phyloP scores from a whole-genome alignment of 2,888 invertebrate species.

The Nephrotoma appendiculata region DNA sequence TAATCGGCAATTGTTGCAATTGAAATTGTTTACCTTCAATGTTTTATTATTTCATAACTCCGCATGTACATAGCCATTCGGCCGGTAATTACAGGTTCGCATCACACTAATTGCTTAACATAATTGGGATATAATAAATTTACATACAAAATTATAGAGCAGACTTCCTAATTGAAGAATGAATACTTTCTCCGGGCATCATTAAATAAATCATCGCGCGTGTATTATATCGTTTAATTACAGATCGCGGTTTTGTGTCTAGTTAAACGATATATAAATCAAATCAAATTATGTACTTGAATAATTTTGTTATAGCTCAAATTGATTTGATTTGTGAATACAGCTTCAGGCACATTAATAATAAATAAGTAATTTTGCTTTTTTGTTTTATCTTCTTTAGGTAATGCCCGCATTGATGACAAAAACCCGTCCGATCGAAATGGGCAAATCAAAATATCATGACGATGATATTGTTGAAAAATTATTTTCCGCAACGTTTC shows the following conservation, averaged over 20 bases:
- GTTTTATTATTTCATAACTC: neutral
- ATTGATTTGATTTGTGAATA: neutral
- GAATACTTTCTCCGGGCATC: neutral
- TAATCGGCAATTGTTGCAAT: neutral
- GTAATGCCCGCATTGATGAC: constrained; percentile 31
- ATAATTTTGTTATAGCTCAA: neutral
- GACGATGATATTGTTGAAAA: constrained; percentile 31
- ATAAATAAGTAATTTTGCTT: neutral
- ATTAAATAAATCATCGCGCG: neutral
- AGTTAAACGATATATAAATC: neutral
- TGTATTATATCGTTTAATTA: neutral
- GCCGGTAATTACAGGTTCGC: neutral
- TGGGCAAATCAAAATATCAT: constrained; percentile 31
- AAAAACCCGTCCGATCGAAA: constrained; percentile 25
- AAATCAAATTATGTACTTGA: neutral
- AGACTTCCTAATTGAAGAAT: neutral
- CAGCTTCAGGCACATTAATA: neutral
- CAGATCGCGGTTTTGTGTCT: neutral
- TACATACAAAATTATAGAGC: neutral
- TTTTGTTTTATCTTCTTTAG: constrained; percentile 15
- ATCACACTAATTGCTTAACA: neutral
- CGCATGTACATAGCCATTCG: neutral
- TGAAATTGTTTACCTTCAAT: neutral
- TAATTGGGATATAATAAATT: neutral
- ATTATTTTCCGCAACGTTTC: constrained; percentile 44